phyloP scores from a whole-genome alignment of 2,113 vertebrate genomes.

The Natator depressus region DNA sequence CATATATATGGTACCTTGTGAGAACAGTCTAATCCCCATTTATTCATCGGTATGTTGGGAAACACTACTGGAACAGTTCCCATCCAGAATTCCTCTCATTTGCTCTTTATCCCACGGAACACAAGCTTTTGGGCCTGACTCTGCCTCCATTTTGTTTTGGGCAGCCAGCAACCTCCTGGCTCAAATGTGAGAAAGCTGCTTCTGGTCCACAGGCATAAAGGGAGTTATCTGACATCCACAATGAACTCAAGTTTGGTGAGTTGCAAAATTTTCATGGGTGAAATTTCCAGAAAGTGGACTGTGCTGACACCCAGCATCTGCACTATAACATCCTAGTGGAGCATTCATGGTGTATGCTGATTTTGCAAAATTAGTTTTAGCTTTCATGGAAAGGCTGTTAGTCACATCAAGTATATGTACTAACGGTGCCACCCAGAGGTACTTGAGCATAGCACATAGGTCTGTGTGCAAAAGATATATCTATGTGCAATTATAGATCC shows the following conservation, averaged over 20 bases:
- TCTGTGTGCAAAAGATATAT: background rate
- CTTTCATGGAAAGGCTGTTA: background rate
- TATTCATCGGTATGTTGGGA: background rate
- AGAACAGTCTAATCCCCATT: rapidly evolving
- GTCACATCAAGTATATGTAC: background rate
- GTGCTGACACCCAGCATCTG: background rate
- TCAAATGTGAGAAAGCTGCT: background rate
- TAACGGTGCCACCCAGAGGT: conserved; percentile 68
- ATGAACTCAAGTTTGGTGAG: background rate
- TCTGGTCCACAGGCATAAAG: background rate
- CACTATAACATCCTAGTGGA: background rate
- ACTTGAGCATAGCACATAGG: conserved; percentile 22
- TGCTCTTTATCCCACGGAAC: background rate
- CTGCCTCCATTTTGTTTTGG: background rate
- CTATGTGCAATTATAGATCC: background rate
- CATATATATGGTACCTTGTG: background rate
- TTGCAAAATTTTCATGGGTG: background rate
- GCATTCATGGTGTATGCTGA: background rate
- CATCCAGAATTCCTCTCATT: background rate
- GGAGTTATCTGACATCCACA: background rate
- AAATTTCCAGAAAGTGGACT: background rate
- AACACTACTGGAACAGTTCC: background rate
- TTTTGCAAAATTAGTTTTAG: background rate
- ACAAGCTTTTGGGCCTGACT: background rate
- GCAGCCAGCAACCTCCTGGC: background rate